Evolutionary conservation across 2,797 vertebrate species (phyloP).

Genomic region (Buceros bicornis): DNA sequence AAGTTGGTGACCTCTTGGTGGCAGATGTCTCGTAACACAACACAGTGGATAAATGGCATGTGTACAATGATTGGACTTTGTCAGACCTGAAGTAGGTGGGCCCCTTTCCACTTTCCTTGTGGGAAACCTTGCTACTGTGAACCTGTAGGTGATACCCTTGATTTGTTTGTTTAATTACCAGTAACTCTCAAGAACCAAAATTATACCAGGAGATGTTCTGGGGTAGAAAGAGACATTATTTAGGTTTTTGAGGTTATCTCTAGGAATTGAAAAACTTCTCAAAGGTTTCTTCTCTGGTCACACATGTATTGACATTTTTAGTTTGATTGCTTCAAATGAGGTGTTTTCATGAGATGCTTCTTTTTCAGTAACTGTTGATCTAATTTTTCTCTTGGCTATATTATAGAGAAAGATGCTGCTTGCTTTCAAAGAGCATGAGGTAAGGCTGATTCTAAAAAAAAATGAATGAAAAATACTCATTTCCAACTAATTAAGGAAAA

Average conservation of each 20-base stretch:
- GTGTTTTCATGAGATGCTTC: background rate
- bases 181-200: background rate
- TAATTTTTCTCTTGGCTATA: background rate
- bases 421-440: background rate
- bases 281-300: background rate
- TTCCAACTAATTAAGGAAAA: background rate
- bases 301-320: background rate
- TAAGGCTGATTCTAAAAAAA: background rate
- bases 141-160: background rate
- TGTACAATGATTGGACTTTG: background rate
- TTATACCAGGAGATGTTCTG: background rate
- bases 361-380: background rate
- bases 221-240: background rate
- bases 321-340: background rate
- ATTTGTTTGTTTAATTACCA: background rate
- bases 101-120: background rate
- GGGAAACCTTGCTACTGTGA: background rate
- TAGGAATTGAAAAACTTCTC: background rate
- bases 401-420: background rate
- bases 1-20: background rate
- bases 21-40: background rate
- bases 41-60: fast-evolving
- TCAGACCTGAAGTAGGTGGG: background rate
- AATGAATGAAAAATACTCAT: background rate
- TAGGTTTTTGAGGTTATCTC: background rate